Base-by-base conservation (phyloP, 2,888 invertebrate species). In the Erebia aethiops region DNA sequence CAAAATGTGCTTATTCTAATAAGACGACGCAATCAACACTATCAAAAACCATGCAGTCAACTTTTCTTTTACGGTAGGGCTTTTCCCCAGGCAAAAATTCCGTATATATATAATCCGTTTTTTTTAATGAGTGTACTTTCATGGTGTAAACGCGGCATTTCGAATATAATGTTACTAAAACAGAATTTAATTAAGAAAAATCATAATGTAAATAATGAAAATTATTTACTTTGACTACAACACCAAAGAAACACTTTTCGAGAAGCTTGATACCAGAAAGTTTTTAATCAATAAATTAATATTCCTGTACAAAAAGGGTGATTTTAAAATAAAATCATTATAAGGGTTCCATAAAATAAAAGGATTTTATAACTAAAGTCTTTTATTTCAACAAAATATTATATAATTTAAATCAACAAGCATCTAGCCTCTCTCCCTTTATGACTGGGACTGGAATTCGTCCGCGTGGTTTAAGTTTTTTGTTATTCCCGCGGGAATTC, bases 281-380 rank as follows among this genome's bases (percentile, higher is more conserved):
- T 68, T 56, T 70, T 46, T 43, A 61, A 61, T 14, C 41, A 52
- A 49, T 49, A 21, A 26, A 66, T 35, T 35, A 7, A 35, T 46
- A 56, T 66, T 66, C 52, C 74, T 72, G 72, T 72, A 72, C 72
- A 74, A 69, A 72, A 71, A 54, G 63, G 68, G 69, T 70, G 58
- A 68, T 70, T 62, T 72, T 68, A 65, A 72, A 72, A 21, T 58
- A 54, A 70, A 74, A 61, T 46, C 52, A 66, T 65, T 73, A 67
- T 71, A 71, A 71, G 69, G 73, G 73, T 73, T 74, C 73, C 71
- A 67, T 73, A 64, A 72, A 72, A 74, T 74, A 72, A 74, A 74
- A 67, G 73, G 74, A 71, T 73, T 67, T 62, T 56, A 67, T 49
- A 26, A 73, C 57, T 49, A 16, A 21, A 46, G 56, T 64, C 16